A percentile compares a stretch with the other conserved stretches of the same genome.
phyloP scores from a whole-genome alignment of 2,113 vertebrate species.

The Hymenochirus boettgeri region DNA sequence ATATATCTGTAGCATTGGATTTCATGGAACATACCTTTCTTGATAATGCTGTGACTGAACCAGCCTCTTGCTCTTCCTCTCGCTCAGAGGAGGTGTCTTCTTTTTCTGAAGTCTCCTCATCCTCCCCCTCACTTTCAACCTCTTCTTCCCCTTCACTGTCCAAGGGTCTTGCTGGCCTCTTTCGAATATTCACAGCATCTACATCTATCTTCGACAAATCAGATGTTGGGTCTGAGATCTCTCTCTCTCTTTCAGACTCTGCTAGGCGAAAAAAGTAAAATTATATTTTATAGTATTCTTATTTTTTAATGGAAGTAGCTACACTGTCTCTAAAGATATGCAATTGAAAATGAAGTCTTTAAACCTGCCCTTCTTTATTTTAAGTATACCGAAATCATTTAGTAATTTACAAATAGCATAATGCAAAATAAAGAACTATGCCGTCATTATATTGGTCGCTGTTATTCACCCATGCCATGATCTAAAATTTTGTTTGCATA shows the following conservation, averaged over 20 bases:
- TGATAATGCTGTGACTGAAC: conserved; percentile 58
- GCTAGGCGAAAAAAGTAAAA: background rate
- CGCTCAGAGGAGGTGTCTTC: conserved; percentile 68
- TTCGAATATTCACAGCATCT: conserved; percentile 64
- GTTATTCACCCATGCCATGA: no score
- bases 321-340: no score
- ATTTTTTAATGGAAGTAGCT: no score
- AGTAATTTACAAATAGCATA: no score
- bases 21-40: conserved; percentile 65
- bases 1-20: no score
- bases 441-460: no score
- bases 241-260: conserved; percentile 69
- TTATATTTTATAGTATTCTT: no score
- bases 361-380: no score
- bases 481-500: no score
- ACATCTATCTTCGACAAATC: conserved; percentile 78
- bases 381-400: no score
- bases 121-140: conserved; percentile 80
- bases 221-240: conserved; percentile 61
- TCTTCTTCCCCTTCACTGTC: conserved; percentile 95
- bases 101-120: conserved; percentile 66
- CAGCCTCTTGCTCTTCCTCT: conserved; percentile 73
- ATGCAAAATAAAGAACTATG: no score
- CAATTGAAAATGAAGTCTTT: no score
- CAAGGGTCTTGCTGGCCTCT: conserved; percentile 76